Evolutionary conservation across 1,140 invertebrate genomes (phyloP).

Genomic region (Zaprionus capensis): DNA sequence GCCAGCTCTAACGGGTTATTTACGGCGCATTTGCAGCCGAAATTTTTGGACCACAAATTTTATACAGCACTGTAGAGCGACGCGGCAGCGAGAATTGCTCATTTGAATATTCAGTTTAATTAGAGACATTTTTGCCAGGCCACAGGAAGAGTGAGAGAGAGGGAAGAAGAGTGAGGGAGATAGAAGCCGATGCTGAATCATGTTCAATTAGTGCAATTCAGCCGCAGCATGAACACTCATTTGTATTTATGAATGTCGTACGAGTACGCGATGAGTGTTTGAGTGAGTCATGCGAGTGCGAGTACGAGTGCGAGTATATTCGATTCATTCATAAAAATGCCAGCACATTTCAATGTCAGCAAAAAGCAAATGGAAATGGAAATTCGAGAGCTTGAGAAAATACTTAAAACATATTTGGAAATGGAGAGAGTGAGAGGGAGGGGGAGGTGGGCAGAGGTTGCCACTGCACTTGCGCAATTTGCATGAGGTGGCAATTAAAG

Average conservation of each 20-base stretch:
- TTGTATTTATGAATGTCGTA: slow-evolving; percentile 38
- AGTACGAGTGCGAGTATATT: background rate
- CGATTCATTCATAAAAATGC: slow-evolving; percentile 70
- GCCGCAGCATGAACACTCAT: slow-evolving; percentile 6
- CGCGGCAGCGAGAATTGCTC: slow-evolving; percentile 30
- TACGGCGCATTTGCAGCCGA: slow-evolving; percentile 42
- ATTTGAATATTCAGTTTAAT: slow-evolving; percentile 56
- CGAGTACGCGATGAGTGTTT: slow-evolving; percentile 35
- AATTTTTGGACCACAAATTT: slow-evolving; percentile 38
- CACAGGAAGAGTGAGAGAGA: background rate
- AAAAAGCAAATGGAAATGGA: slow-evolving; percentile 9
- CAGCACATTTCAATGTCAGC: slow-evolving; percentile 66
- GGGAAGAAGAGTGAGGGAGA: background rate
- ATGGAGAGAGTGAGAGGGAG: background rate
- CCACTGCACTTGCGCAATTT: slow-evolving; percentile 38
- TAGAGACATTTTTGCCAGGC: slow-evolving; percentile 27
- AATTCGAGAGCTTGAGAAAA: slow-evolving; percentile 2
- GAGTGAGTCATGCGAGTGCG: slow-evolving; percentile 29
- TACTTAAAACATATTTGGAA: background rate
- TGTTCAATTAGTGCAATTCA: slow-evolving; percentile 77
- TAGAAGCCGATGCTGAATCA: slow-evolving; percentile 54
- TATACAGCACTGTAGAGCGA: slow-evolving; percentile 20
- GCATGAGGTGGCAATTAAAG: slow-evolving; percentile 41
- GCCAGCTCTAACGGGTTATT: slow-evolving; percentile 34
- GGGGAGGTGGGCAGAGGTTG: background rate